phyloP scores from a whole-genome alignment of 2,113 vertebrate genomes.

The Muscicapa adusta region DNA sequence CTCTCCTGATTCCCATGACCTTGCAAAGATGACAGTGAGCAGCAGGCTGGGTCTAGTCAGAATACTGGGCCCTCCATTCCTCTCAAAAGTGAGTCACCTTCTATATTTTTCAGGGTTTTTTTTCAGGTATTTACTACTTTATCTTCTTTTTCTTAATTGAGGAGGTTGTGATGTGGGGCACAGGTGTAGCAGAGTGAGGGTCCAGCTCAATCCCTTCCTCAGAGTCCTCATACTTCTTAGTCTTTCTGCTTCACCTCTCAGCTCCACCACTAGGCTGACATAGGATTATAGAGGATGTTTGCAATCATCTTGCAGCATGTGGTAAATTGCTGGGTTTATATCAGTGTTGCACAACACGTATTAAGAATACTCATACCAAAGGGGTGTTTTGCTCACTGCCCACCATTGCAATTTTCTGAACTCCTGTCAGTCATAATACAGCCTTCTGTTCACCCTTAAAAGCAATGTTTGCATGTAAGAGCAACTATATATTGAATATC shows the following conservation, averaged over 20 bases:
- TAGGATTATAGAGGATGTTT: not conserved
- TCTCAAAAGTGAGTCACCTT: not conserved
- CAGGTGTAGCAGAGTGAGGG: rapidly evolving
- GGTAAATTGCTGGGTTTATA: not conserved
- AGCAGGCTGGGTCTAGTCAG: not conserved
- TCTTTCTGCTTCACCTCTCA: not conserved
- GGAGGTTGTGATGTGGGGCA: not conserved
- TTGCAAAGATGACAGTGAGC: not conserved
- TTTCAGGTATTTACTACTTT: not conserved
- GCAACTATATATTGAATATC: not conserved
- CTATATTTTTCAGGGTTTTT: not conserved
- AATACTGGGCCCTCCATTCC: not conserved
- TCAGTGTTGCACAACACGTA: not conserved
- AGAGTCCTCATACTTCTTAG: not conserved
- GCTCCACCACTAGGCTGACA: not conserved
- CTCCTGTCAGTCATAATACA: not conserved
- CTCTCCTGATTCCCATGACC: not conserved
- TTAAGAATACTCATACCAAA: not conserved
- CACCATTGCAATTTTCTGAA: not conserved
- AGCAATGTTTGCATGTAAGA: not conserved
- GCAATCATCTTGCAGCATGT: not conserved
- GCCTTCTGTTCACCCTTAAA: not conserved
- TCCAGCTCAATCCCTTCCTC: not conserved
- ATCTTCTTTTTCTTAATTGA: not conserved
- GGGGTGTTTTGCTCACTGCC: not conserved